These are phyloP conservation scores for Micromussa lordhowensis DNA, from an alignment of 92 coral and sea anemone genomes.

Conservation along the genomic window DNA sequence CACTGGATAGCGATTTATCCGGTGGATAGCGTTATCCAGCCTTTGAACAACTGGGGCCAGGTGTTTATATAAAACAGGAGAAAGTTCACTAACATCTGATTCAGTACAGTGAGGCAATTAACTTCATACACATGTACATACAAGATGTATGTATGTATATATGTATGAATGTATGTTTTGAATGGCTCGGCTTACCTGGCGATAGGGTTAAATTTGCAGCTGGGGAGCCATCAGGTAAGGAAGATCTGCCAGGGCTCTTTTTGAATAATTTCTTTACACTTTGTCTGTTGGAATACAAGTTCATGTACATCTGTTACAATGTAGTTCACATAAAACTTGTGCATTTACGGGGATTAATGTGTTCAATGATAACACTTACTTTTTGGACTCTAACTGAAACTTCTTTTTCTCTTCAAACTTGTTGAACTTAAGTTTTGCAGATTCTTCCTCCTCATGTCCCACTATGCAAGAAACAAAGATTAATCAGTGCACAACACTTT, in stretches of 20 bases:
- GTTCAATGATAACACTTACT: slow-evolving; percentile 60
- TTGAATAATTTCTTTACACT: slow-evolving; percentile 93
- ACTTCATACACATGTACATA: too few species aligned
- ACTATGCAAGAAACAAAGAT: slow-evolving; percentile 30
- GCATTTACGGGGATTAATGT: background rate
- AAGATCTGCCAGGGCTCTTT: slow-evolving; percentile 66
- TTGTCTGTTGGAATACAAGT: slow-evolving; percentile 60
- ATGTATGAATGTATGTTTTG: too few species aligned
- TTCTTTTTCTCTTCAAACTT: slow-evolving; percentile 99
- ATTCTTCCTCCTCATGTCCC: slow-evolving; percentile 79
- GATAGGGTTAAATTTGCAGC: slow-evolving; percentile 39
- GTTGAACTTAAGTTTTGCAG: slow-evolving; percentile 81
- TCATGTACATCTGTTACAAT: background rate
- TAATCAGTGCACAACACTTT: background rate
- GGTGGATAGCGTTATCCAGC: too few species aligned
- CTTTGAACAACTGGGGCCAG: too few species aligned
- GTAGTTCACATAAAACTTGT: background rate
- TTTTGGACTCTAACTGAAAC: slow-evolving; percentile 88
- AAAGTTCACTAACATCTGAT: too few species aligned
- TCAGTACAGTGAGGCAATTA: background rate
- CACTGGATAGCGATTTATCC: too few species aligned
- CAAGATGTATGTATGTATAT: too few species aligned
- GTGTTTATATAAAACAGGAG: too few species aligned
- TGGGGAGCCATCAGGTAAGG: slow-evolving; percentile 61
- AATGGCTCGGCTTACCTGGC: slow-evolving; percentile 28